Evolutionary conservation across 2,888 invertebrate species (phyloP).

Genomic region (Tortrix viridana): DNA sequence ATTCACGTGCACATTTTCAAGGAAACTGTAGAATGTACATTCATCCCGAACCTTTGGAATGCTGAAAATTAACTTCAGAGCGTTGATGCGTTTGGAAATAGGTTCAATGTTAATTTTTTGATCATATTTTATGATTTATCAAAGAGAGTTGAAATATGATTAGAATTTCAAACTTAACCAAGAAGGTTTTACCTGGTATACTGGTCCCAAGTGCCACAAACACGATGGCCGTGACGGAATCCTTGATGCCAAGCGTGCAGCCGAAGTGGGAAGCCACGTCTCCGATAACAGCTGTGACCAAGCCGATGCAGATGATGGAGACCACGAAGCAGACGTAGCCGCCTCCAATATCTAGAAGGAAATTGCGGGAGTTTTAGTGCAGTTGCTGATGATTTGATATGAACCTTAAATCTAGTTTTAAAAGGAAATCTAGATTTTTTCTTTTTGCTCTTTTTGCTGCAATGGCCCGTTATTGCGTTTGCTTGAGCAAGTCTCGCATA

Average conservation of each 20-base stretch:
- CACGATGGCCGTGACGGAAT: conserved; percentile 98
- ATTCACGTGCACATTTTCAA: too few species aligned
- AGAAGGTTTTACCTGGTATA: conserved; percentile 95
- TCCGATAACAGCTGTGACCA: conserved; percentile 98
- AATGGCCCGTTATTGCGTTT: too few species aligned
- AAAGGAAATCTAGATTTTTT: too few species aligned
- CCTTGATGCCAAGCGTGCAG: conserved; percentile 97
- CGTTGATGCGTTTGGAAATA: too few species aligned
- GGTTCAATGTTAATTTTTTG: too few species aligned
- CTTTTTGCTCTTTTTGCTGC: too few species aligned
- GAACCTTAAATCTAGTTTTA: too few species aligned
- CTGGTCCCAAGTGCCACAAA: conserved; percentile 99
- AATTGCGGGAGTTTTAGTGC: conserved; percentile 16
- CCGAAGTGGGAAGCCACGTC: conserved; percentile 99
- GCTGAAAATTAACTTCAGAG: too few species aligned
- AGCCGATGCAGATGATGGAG: conserved; percentile 95
- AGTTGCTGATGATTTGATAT: neutral
- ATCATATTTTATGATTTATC: too few species aligned
- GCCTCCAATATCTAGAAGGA: conserved; percentile 91
- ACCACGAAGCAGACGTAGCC: conserved; percentile 98
- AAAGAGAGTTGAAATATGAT: neutral
- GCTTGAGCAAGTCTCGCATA: too few species aligned
- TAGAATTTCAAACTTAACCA: neutral
- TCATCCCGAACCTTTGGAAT: too few species aligned
- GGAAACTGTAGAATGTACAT: too few species aligned